A percentile compares a stretch with the other conserved stretches of the same genome.
phyloP scores from a whole-genome alignment of 2,888 invertebrate genomes.

The Pterobdella sp. region DNA sequence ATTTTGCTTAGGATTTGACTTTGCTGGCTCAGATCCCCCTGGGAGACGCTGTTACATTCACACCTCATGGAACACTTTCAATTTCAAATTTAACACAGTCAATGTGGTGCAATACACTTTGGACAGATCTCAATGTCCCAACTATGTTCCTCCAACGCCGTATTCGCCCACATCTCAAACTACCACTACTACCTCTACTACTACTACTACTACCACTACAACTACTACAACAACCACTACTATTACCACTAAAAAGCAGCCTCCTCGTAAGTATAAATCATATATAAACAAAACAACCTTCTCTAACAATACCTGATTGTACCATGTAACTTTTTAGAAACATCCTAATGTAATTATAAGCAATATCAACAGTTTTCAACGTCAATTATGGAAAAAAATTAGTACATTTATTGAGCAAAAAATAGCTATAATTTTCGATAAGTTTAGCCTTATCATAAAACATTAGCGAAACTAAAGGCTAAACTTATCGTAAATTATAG shows the following conservation, averaged over 20 bases:
- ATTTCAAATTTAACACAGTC: slow-evolving; percentile 8
- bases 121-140: slow-evolving; percentile 20
- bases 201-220: slow-evolving; percentile 20
- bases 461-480: too few species aligned
- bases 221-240: slow-evolving; percentile 15
- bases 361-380: too few species aligned
- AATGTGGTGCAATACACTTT: slow-evolving; percentile 17
- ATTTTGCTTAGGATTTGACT: slow-evolving; percentile 20
- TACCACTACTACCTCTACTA: neutral
- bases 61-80: neutral
- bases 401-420: too few species aligned
- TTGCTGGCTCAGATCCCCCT: neutral
- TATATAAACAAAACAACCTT: slow-evolving; percentile 22
- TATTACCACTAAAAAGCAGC: slow-evolving; percentile 5
- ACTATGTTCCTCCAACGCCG: neutral
- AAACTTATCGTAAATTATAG: too few species aligned
- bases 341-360: too few species aligned
- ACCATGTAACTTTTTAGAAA: too few species aligned
- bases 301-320: too few species aligned
- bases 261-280: too few species aligned
- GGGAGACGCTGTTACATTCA: slow-evolving; percentile 11
- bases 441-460: too few species aligned
- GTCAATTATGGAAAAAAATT: too few species aligned
- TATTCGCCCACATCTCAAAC: neutral
- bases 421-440: too few species aligned